Percentiles rank a stretch among this genome's conserved stretches.
phyloP scores from a whole-genome alignment of 2,888 invertebrate genomes.

The Drepana falcataria region DNA sequence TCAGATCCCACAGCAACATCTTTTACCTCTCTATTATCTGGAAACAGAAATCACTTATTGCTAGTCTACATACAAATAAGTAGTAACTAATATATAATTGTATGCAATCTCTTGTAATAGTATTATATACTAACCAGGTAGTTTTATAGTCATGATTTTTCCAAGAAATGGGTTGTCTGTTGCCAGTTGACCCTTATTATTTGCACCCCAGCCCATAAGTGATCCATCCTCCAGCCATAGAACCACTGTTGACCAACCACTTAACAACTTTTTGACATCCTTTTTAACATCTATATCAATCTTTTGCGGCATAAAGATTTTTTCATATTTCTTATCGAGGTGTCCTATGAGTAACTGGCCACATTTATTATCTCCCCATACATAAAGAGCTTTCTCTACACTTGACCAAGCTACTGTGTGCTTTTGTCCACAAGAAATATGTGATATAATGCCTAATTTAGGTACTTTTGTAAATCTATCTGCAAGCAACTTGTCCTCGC shows the following conservation, averaged over 20 bases:
- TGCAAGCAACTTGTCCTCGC: slow-evolving; percentile 44
- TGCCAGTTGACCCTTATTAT: slow-evolving; percentile 89
- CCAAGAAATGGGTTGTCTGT: slow-evolving; percentile 43
- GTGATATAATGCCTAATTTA: slow-evolving; percentile 75
- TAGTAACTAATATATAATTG: no score
- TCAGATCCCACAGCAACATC: slow-evolving; percentile 87
- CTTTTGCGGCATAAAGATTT: slow-evolving; percentile 74
- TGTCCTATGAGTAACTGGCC: slow-evolving; percentile 81
- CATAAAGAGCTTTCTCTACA: slow-evolving; percentile 80
- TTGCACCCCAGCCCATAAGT: slow-evolving; percentile 88
- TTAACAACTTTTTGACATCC: slow-evolving; percentile 76
- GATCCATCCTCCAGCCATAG: slow-evolving; percentile 80
- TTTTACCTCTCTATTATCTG: slow-evolving; percentile 65
- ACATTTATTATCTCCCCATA: slow-evolving; percentile 91
- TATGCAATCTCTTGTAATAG: not conserved
- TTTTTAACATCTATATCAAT: slow-evolving; percentile 76
- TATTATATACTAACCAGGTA: slow-evolving; percentile 49
- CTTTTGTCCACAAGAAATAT: slow-evolving; percentile 89
- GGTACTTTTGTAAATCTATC: slow-evolving; percentile 75
- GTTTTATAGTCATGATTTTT: slow-evolving; percentile 46
- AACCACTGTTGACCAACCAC: slow-evolving; percentile 90
- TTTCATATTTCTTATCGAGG: slow-evolving; percentile 53
- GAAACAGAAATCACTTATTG: slow-evolving; percentile 23
- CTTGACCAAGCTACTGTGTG: slow-evolving; percentile 82
- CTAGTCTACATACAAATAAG: not conserved